Base-by-base conservation (phyloP, 2,113 vertebrate species). In the Lepidothrix coronata region DNA sequence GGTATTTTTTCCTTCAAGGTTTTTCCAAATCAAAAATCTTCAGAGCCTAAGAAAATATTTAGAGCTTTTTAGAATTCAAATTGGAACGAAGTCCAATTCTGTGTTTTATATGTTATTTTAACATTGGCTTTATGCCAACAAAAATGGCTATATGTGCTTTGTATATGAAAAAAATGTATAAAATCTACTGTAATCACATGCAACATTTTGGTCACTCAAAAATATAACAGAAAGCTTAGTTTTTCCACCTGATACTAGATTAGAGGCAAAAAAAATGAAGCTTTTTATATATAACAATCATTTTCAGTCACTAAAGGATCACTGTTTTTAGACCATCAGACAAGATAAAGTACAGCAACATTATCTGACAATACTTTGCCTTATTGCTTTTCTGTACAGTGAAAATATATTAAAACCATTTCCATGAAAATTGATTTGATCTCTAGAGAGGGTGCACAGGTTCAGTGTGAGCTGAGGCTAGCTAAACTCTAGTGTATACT, bases 351-450 rank as follows among this genome's bases (percentile, higher is more conserved):
- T 31, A 55, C 52, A 90, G 72, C 14, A 37, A 51, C 18, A 10
- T 30, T 78, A 21, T 33, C 49, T 88, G 71, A 65, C 67, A 54
- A 33, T 19, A 35, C 17, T 81, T 51, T 91, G 33, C 37, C 66
- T 80, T 79, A 68, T 15, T 80, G 58, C 51, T 85, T 91, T 89
- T 35, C 78, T 89, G 28, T 81, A 83, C 24, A 72, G 72, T 70
- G 43, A 84, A 94, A 95, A 91, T 49, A 74, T 49, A 88, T 91
- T 92, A 93, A 96, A 92, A 76, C 12, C 35, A 92, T 94, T 94
- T 92, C 62, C 76, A 93, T 76, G 62, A 94, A 89, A 94, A 93
- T 14, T 44, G 43, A 91, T 96, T 91, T 68, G 55, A 57, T 80
- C 80, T 95, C 66, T 59, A 57, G 93, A 77, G 76, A 81, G 76